Base-by-base conservation (phyloP, 2,113 vertebrate species). In the Eudorcas thomsonii region DNA sequence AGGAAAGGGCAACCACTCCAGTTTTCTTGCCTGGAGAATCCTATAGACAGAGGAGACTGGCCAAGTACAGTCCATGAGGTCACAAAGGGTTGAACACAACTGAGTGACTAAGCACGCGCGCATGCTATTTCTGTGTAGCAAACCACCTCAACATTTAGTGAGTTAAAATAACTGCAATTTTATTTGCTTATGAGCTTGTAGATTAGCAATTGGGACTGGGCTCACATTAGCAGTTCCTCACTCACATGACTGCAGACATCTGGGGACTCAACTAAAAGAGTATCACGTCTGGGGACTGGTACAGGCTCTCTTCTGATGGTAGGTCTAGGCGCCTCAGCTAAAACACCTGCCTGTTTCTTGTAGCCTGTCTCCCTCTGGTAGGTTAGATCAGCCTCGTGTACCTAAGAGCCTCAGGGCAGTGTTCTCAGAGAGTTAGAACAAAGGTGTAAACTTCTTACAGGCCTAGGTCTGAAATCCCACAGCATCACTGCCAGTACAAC, bases 41-140 rank as follows among this genome's bases (percentile, higher is more conserved):
- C 71, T 23, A 26, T 3, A 4, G 67, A 74, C 19, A 39, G 36
- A 77, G 71, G 36, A 43, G 71, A 39, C 71, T 77, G 36, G 23
- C 71, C 23, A 77, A 43, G 36, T 43, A 25, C 71, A 77, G 21
- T 77, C 71, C 71, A 43, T 26, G 5, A 23, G 36, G 71, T 43
- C 36, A 74, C 36, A 25, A 77, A 77, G 36, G 12, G 36, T 43
- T 43, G 36, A 23, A 77, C 11, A 77, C 71, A 25, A 14, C 36
- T 43, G 36, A 77, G 36, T 1, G 0, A 43, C 71, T 77, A 13
- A 14, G 36, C 36, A 74, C 0, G 23, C 11, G 3, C 1, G 0
- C 12, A 25, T 0, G 2, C 59, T 86, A 64, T 89, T 90, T 94
- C 71, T 90, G 28, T 60, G 16, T n/a, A 77, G 50, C 57, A 43